Evolutionary conservation across 1,140 invertebrate genomes (phyloP), one percentile per base, ranked within the genome.

Genomic region (Nasonia giraulti): DNA sequence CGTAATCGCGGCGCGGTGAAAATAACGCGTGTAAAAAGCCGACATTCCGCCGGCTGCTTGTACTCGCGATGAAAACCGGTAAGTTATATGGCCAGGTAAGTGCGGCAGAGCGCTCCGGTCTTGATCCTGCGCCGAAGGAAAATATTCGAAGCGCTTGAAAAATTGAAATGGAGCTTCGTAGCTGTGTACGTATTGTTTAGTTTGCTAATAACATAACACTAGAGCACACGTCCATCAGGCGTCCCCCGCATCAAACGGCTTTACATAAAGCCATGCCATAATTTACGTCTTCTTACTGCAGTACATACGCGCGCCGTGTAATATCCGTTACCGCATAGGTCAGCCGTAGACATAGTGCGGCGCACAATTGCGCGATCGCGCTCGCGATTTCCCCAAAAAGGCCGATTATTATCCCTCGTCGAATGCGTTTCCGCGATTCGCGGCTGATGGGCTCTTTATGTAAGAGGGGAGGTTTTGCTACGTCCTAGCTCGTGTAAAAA

Each of bases 291-390:
- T 33, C 44, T 82, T 82, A 80, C 31, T n/a, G 0, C 11, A 75
- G 27, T 23, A 31, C 37, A 47, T 5, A n/a, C 23, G 8, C 68
- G 33, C 2, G 23, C 0, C 68, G 33, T 82, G 69, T 82, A 82
- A 62, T 74, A 74, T 20, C 7, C 23, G 27, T 82, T 82, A 75
- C 69, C 14, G 69, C 80, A 82, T 74, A 74, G 80, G 80, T 82
- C 80, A 82, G 44, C n/a, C 27, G 47, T 40, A n/a, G 55, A 27
- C 27, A 27, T 27, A 10, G 14, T 20, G 44, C 40, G 33, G 14
- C 20, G 12, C 17, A 31, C 27, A 77, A 14, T n/a, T n/a, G 47
- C 55, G 14, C 31, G 27, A 79, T 40, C n/a, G n/a, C n/a, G n/a
- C n/a, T n/a, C n/a, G n/a, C n/a, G n/a, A n/a, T n/a, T 40, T 66